A percentile compares a stretch with the other conserved stretches of the same genome.
Conservation (phyloP, 2,888 invertebrate genomes). For the Synergus gifuensis region DNA sequence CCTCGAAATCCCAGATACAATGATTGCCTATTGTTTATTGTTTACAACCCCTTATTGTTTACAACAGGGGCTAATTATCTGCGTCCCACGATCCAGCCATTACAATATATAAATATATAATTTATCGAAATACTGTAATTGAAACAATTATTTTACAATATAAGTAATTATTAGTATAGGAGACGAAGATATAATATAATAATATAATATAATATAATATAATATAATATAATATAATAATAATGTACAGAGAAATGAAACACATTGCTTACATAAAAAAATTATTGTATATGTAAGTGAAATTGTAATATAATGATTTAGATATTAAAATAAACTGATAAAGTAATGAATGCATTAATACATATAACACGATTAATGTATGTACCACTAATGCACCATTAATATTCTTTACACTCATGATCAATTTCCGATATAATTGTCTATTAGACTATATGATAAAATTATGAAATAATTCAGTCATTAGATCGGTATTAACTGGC, state of each 20-base stretch:
- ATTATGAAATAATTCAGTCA: constrained; percentile 21
- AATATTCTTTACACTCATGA: not conserved
- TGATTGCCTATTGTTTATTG: constrained; percentile 11
- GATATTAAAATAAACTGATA: not conserved
- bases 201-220: no score
- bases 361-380: not conserved
- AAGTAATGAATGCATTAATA: not conserved
- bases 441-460: constrained; percentile 13
- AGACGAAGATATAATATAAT: no score
- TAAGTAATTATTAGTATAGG: not conserved
- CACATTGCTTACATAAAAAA: not conserved
- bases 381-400: no score
- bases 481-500: constrained; percentile 38
- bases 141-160: not conserved
- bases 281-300: not conserved
- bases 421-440: not conserved
- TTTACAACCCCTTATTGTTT: constrained; percentile 7
- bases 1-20: not conserved
- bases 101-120: constrained; percentile 1
- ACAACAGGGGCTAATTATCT: constrained; percentile 40
- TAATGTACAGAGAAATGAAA: not conserved
- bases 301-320: not conserved
- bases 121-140: not conserved
- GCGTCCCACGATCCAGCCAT: constrained; percentile 40
- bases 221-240: no score